phyloP scores from a whole-genome alignment of 2,113 vertebrate genomes.

The Microcebus lehilahytsara region DNA sequence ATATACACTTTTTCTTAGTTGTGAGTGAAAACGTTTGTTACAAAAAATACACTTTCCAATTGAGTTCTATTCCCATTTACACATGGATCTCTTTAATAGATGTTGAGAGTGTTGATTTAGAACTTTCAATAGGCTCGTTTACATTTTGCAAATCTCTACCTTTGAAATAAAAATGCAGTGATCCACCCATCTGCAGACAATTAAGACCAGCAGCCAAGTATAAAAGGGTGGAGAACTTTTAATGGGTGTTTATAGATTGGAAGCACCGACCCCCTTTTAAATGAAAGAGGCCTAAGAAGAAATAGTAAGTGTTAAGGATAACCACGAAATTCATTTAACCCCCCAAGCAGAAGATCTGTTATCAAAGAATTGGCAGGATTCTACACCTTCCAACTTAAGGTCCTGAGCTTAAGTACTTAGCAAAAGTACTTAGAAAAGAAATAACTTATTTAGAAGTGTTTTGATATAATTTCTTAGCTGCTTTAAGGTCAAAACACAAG shows the following conservation, averaged over 20 bases:
- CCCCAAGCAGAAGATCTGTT: conserved; percentile 76
- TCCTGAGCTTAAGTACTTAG: conserved; percentile 54
- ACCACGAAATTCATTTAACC: conserved; percentile 76
- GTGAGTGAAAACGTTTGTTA: conserved; percentile 48
- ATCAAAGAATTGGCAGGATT: conserved; percentile 72
- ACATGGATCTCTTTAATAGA: conserved; percentile 65
- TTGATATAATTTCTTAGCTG: conserved; percentile 74
- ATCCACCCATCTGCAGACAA: conserved; percentile 82
- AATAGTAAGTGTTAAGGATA: conserved; percentile 80
- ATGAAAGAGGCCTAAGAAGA: conserved; percentile 81
- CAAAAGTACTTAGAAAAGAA: conserved; percentile 67
- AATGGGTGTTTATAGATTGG: conserved; percentile 85
- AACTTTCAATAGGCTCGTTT: conserved; percentile 72
- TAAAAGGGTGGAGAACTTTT: conserved; percentile 84
- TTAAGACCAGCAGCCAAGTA: conserved; percentile 81
- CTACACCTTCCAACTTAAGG: conserved; percentile 57
- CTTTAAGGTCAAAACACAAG: conserved; percentile 76
- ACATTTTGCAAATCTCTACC: conserved; percentile 79
- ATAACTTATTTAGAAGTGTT: conserved; percentile 63
- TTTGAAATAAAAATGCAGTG: conserved; percentile 81
- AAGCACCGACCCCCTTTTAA: conserved; percentile 80
- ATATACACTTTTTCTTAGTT: neutral
- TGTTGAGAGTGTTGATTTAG: conserved; percentile 62
- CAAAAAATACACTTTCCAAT: conserved; percentile 35
- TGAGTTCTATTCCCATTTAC: conserved; percentile 27